These are phyloP conservation scores for Caerostris extrusa DNA, from an alignment of 1,140 invertebrate genomes.

Conservation along the genomic window DNA sequence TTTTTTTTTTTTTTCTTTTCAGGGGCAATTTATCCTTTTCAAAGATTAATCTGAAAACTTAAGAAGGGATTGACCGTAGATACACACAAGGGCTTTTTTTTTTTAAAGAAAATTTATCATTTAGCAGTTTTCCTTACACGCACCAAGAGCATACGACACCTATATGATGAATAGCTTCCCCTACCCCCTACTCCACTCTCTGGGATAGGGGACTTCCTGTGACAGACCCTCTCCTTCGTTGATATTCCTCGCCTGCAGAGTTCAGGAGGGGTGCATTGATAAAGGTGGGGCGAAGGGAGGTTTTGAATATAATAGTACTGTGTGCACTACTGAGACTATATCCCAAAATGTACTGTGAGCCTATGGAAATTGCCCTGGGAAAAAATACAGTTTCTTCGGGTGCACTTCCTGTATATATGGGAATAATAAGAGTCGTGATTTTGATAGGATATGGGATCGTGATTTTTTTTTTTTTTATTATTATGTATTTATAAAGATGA, in stretches of 20 bases:
- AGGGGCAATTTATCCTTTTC: background rate
- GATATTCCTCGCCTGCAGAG: slow-evolving; percentile 32
- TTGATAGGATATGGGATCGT: background rate
- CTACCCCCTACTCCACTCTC: background rate
- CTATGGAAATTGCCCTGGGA: slow-evolving; percentile 32
- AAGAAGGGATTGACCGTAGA: background rate
- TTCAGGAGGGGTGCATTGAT: background rate
- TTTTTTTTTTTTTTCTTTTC: background rate
- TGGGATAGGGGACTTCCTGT: slow-evolving; percentile 33
- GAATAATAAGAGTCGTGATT: background rate
- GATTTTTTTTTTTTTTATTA: background rate
- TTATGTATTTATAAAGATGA: no score
- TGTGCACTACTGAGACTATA: background rate
- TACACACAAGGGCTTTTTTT: background rate
- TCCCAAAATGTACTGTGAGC: background rate
- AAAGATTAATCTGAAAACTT: slow-evolving; percentile 12
- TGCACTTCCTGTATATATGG: slow-evolving; percentile 3
- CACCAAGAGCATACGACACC: slow-evolving; percentile 14
- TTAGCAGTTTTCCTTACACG: background rate
- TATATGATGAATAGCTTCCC: slow-evolving; percentile 25
- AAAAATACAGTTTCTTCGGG: slow-evolving; percentile 3
- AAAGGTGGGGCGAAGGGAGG: background rate
- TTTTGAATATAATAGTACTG: background rate
- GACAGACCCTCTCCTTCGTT: background rate
- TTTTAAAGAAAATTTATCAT: background rate